These are phyloP conservation scores for Geococcyx californianus DNA, from an alignment of 2,113 vertebrate genomes.

Conservation along the genomic window DNA sequence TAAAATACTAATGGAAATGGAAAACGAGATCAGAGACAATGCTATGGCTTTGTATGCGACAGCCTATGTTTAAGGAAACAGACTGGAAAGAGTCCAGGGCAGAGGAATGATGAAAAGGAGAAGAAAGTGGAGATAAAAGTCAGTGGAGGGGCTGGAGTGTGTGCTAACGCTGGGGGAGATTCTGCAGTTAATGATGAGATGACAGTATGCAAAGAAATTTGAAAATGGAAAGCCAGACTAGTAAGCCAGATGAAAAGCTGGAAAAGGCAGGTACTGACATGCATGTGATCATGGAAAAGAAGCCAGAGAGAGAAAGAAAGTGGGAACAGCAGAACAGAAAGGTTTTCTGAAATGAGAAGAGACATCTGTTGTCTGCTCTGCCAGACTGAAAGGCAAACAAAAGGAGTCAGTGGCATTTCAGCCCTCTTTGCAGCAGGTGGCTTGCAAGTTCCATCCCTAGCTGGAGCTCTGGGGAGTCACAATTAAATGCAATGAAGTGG, in stretches of 20 bases:
- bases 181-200: background rate
- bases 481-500: background rate
- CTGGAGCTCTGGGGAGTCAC: background rate
- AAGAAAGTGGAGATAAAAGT: constrained; percentile 37
- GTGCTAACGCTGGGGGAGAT: background rate
- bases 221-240: background rate
- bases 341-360: background rate
- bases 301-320: background rate
- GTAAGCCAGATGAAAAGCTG: constrained; percentile 15
- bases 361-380: background rate
- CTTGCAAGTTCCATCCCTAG: background rate
- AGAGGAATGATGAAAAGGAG: constrained; percentile 2
- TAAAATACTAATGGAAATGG: background rate
- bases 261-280: constrained; percentile 1
- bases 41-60: background rate
- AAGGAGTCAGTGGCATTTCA: background rate
- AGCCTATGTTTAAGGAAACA: background rate
- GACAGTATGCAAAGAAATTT: background rate
- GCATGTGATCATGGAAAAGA: background rate
- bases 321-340: background rate
- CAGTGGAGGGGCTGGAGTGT: background rate
- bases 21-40: background rate
- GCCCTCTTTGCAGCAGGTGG: constrained; percentile 8
- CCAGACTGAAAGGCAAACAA: background rate
- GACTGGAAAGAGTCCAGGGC: background rate